Percentiles rank a stretch among this genome's conserved stretches.
These are phyloP conservation scores for Caretta caretta DNA, from an alignment of 2,113 vertebrate genomes.

Conservation along the genomic window DNA sequence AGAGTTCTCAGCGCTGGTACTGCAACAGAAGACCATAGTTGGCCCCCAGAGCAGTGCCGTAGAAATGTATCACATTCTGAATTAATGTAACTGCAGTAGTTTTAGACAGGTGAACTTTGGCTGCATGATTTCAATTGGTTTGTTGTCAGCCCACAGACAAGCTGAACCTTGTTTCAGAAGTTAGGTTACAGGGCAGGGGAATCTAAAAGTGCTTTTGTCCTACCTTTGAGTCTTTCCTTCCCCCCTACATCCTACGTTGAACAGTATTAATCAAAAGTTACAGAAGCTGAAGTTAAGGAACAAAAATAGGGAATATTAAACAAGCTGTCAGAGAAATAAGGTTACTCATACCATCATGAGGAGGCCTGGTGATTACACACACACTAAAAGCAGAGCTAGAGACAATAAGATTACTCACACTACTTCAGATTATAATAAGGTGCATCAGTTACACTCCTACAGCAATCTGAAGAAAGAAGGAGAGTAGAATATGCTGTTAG, in stretches of 20 bases:
- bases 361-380: constrained; percentile 60
- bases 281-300: constrained; percentile 15
- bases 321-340: constrained; percentile 58
- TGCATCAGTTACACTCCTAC: constrained; percentile 67
- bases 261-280: constrained; percentile 39
- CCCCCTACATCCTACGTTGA: constrained; percentile 17
- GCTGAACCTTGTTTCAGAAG: background rate
- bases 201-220: background rate
- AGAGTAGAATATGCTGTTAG: constrained; percentile 41
- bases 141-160: background rate
- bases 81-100: rapidly evolving
- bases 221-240: background rate
- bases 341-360: constrained; percentile 67
- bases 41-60: background rate
- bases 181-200: background rate
- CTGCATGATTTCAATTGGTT: constrained; percentile 14
- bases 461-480: constrained; percentile 54
- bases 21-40: background rate
- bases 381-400: constrained; percentile 34
- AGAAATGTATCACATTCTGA: background rate
- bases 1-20: too few species aligned
- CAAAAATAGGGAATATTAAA: constrained; percentile 39
- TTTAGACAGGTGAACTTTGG: background rate
- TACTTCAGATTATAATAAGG: constrained; percentile 67
- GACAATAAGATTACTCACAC: constrained; percentile 70